Conservation (phyloP, 2,888 invertebrate genomes). For the Lobophora halterata region DNA sequence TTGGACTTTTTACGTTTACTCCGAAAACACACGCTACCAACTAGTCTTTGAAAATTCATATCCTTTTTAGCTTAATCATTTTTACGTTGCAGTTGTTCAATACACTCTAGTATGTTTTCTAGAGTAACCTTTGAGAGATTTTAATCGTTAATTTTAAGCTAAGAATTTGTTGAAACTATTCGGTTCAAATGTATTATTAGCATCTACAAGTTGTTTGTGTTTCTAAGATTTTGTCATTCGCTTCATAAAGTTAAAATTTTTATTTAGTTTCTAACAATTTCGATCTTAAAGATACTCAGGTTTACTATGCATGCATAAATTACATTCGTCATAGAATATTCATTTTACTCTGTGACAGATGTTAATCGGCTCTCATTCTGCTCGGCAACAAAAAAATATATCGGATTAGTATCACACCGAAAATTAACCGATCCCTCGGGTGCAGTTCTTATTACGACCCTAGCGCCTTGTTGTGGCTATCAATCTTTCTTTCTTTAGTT, state of each 20-base stretch:
- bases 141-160: no score
- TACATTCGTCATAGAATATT: slow-evolving; percentile 4
- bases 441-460: slow-evolving; percentile 44
- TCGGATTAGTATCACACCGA: slow-evolving; percentile 35
- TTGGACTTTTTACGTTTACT: slow-evolving; percentile 31
- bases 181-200: no score
- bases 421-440: slow-evolving; percentile 44
- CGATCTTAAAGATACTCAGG: slow-evolving; percentile 1
- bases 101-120: no score
- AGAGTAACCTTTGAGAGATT: no score
- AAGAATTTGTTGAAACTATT: no score
- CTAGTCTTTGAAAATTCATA: no score
- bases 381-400: not conserved
- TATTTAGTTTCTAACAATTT: slow-evolving; percentile 19
- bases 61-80: no score
- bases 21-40: no score
- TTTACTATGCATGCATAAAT: slow-evolving; percentile 4
- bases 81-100: no score
- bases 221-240: no score
- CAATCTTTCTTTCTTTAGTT: slow-evolving; percentile 56
- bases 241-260: no score
- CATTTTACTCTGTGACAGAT: slow-evolving; percentile 10
- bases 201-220: no score
- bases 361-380: slow-evolving; percentile 10
- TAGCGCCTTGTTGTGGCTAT: slow-evolving; percentile 40